Evolutionary conservation across 2,797 vertebrate genomes (phyloP).

Genomic region (Serranus cabrilla): DNA sequence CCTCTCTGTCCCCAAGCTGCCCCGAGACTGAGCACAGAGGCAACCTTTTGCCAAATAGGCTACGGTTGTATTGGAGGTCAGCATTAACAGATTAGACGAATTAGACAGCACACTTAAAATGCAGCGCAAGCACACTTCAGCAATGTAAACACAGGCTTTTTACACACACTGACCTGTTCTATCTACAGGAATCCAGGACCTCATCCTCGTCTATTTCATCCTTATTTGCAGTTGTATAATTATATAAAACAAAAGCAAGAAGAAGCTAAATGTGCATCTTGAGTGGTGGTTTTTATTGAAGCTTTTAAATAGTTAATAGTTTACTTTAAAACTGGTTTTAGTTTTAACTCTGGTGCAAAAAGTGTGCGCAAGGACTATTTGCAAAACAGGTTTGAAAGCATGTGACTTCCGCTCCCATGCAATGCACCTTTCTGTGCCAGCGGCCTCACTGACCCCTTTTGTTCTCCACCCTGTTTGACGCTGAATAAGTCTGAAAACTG

Average conservation of each 20-base stretch:
- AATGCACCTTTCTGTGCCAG: neutral
- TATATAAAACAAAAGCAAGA: neutral
- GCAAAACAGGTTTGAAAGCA: neutral
- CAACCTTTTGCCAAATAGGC: conserved; percentile 58
- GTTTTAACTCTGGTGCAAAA: neutral
- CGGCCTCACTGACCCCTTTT: conserved; percentile 12
- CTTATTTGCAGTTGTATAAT: neutral
- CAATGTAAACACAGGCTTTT: conserved; percentile 41
- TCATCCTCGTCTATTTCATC: neutral
- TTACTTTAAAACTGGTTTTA: neutral
- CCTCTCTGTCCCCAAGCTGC: conserved; percentile 56
- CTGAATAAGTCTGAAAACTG: conserved; percentile 2
- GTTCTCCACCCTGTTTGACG: conserved; percentile 8
- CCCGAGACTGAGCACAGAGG: conserved; percentile 36
- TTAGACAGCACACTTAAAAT: conserved; percentile 47
- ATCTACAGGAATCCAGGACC: neutral
- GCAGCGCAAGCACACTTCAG: conserved; percentile 30
- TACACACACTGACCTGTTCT: neutral
- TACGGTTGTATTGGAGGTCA: conserved; percentile 43
- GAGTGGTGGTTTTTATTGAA: neutral
- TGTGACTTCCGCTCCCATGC: neutral
- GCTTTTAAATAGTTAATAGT: neutral
- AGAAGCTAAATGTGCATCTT: neutral
- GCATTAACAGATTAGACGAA: conserved; percentile 48
- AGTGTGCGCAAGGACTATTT: neutral